Percentiles rank a stretch among this genome's conserved stretches.
Evolutionary conservation across 2,113 vertebrate species (phyloP).

Genomic region (Actinemys pallida): DNA sequence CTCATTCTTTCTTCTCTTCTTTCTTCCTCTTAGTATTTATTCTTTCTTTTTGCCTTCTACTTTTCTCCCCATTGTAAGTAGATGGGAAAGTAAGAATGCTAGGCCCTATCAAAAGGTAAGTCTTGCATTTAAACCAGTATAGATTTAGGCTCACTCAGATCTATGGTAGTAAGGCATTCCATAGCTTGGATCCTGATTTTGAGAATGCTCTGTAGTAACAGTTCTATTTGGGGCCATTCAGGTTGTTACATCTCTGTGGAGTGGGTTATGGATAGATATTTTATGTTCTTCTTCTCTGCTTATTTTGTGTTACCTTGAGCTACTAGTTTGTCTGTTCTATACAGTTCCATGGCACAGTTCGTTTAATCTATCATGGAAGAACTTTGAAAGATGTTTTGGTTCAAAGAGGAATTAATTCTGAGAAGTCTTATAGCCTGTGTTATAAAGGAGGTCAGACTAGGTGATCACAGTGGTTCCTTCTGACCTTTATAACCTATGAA

Average conservation of each 20-base stretch:
- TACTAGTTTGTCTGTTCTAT: not conserved
- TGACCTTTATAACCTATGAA: not conserved
- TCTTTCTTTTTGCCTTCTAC: accelerated
- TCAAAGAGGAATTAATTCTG: not conserved
- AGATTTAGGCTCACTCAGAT: not conserved
- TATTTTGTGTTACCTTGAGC: not conserved
- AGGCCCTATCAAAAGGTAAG: not conserved
- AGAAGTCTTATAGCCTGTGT: not conserved
- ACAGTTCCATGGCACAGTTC: not conserved
- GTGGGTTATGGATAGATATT: accelerated
- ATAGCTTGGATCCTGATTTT: not conserved
- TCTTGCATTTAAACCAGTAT: not conserved
- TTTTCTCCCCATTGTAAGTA: not conserved
- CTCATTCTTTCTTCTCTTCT: not conserved
- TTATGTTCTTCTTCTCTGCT: not conserved
- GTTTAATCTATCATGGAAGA: not conserved
- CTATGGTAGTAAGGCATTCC: accelerated
- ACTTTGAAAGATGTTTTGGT: not conserved
- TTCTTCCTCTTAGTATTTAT: not conserved
- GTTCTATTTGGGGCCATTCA: not conserved
- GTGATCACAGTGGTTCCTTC: not conserved
- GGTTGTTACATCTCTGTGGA: not conserved
- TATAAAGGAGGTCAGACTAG: not conserved
- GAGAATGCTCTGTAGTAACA: not conserved
- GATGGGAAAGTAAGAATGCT: not conserved